Evolutionary conservation across 1,140 invertebrate genomes (phyloP).

Genomic region (Drosophila lacertosa): DNA sequence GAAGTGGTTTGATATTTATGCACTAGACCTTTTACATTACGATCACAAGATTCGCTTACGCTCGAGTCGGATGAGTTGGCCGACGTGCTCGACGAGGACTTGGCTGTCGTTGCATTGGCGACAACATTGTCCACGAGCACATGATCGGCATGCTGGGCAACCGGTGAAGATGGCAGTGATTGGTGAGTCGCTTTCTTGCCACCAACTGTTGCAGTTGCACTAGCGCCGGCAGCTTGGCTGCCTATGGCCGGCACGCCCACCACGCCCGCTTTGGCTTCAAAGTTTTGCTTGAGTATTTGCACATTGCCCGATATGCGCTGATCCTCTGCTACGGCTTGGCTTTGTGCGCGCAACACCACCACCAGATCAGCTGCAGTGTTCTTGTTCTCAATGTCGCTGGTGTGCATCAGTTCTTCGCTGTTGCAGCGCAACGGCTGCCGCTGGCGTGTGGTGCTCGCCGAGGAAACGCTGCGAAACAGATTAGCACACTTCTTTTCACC

Average conservation of each 20-base stretch:
- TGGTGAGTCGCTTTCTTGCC: conserved; percentile 65
- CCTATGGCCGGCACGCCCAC: conserved; percentile 34
- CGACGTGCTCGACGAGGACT: conserved; percentile 71
- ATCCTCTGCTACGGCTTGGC: conserved; percentile 53
- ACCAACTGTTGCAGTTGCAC: conserved; percentile 61
- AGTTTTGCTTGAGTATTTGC: conserved; percentile 92
- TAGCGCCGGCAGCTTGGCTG: conserved; percentile 35
- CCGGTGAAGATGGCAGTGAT: conserved; percentile 82
- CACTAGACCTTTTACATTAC: conserved; percentile 90
- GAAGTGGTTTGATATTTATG: conserved; percentile 88
- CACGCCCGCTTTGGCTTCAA: conserved; percentile 90
- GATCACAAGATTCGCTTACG: conserved; percentile 85
- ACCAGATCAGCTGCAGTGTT: conserved; percentile 59
- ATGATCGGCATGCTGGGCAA: conserved; percentile 77
- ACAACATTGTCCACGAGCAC: conserved; percentile 39
- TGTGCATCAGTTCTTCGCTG: conserved; percentile 82
- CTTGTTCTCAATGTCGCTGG: conserved; percentile 81
- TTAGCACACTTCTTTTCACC: conserved; percentile 53
- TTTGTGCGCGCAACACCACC: conserved; percentile 53
- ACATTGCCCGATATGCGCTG: conserved; percentile 88
- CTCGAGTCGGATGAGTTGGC: conserved; percentile 73
- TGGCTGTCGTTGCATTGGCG: conserved; percentile 19
- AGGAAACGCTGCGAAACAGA: conserved; percentile 71
- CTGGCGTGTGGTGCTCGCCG: conserved; percentile 58
- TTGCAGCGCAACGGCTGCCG: conserved; percentile 74